Evolutionary conservation across 2,113 vertebrate genomes (phyloP).

Genomic region (Marmota monax): DNA sequence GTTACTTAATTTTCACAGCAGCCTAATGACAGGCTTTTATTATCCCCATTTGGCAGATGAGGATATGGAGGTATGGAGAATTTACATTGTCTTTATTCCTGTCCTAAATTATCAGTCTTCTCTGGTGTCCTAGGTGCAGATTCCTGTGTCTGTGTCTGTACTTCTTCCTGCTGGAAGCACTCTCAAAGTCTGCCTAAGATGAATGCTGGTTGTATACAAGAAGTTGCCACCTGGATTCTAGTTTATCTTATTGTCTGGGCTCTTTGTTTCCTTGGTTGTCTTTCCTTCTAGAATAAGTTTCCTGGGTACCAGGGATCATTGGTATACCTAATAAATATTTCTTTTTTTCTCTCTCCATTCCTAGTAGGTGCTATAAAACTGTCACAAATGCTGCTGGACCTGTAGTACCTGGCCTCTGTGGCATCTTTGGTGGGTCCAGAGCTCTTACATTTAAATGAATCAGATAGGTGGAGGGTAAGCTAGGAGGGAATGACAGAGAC

Average conservation of each 20-base stretch:
- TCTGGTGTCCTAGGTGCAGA: not conserved
- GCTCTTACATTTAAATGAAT: not conserved
- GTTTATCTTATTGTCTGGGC: not conserved
- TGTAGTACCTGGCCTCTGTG: not conserved
- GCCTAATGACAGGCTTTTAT: not conserved
- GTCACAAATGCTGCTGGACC: not conserved
- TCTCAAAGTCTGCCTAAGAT: not conserved
- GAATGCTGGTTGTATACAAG: not conserved
- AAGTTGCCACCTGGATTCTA: not conserved
- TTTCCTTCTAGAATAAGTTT: constrained; percentile 35
- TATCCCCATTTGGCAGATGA: not conserved
- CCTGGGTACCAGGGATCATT: not conserved
- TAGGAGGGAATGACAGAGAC: not conserved
- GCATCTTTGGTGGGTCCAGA: not conserved
- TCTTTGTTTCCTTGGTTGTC: not conserved
- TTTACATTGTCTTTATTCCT: not conserved
- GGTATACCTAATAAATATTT: not conserved
- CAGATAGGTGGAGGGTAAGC: not conserved
- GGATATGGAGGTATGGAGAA: not conserved
- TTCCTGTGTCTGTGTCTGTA: not conserved
- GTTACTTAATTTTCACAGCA: not conserved
- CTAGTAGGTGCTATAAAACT: not conserved
- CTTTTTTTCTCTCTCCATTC: not conserved
- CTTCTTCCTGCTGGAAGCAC: not conserved
- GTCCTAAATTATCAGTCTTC: not conserved